These are phyloP conservation scores for Scaptomyza graminum DNA, from an alignment of 1,140 invertebrate genomes.

Conservation along the genomic window DNA sequence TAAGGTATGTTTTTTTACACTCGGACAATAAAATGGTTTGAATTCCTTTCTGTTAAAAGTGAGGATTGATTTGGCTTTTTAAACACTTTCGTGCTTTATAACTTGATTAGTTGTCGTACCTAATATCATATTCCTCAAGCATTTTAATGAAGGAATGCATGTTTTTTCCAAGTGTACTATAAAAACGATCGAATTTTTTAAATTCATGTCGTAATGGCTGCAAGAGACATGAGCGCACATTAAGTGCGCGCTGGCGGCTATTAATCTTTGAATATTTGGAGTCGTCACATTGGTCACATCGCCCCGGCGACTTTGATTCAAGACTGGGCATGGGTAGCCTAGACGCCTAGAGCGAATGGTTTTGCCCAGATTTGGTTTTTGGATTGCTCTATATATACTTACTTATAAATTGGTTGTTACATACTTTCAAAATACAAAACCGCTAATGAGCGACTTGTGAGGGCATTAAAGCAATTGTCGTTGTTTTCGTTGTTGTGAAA, in stretches of 20 bases:
- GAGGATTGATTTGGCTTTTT: no score
- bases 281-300: slow-evolving; percentile 28
- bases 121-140: no score
- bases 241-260: slow-evolving; percentile 52
- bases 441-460: slow-evolving; percentile 71
- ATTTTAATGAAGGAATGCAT: no score
- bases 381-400: slow-evolving; percentile 44
- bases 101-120: no score
- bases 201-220: slow-evolving; percentile 52
- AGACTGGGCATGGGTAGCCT: slow-evolving; percentile 5
- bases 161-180: background rate
- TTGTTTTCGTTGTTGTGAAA: slow-evolving; percentile 50
- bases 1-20: background rate
- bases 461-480: slow-evolving; percentile 39
- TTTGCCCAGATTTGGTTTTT: slow-evolving; percentile 37
- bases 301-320: slow-evolving; percentile 19
- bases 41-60: no score
- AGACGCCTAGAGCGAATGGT: slow-evolving; percentile 10
- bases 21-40: background rate
- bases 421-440: slow-evolving; percentile 68
- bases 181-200: slow-evolving; percentile 40
- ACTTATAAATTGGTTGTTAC: slow-evolving; percentile 41
- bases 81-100: no score
- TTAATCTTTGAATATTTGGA: slow-evolving; percentile 59
- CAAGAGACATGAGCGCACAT: background rate